phyloP scores from a whole-genome alignment of 1,140 invertebrate species.

The Heterodera schachtii region DNA sequence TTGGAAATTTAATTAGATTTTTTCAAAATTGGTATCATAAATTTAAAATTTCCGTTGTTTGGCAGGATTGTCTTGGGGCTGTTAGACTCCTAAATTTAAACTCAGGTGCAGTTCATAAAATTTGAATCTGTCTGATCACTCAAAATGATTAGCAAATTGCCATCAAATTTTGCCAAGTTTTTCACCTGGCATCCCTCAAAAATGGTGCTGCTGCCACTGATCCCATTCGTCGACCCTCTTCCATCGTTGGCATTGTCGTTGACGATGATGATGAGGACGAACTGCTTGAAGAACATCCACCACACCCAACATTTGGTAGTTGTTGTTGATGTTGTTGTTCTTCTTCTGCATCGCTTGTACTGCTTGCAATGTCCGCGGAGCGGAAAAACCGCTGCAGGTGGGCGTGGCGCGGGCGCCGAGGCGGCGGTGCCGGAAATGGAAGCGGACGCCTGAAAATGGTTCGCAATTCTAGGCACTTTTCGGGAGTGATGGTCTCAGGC shows the following conservation, averaged over 20 bases:
- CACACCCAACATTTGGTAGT: too few species aligned
- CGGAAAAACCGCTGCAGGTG: background rate
- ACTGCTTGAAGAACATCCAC: background rate
- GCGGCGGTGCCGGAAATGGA: too few species aligned
- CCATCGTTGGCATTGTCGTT: conserved; percentile 7
- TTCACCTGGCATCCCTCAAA: background rate
- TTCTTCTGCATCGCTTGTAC: background rate
- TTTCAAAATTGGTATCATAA: too few species aligned
- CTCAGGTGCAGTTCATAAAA: background rate
- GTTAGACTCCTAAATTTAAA: too few species aligned
- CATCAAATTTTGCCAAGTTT: background rate
- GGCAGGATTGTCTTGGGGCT: too few species aligned
- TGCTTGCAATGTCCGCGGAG: background rate
- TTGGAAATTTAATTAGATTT: background rate
- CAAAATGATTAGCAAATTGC: too few species aligned
- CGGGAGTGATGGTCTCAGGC: too few species aligned
- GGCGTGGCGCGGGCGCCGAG: background rate
- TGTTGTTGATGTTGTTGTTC: background rate
- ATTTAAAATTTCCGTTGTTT: too few species aligned
- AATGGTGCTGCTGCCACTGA: background rate
- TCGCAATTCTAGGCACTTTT: background rate
- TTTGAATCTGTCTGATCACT: background rate
- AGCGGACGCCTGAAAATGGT: background rate
- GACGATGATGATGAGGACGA: background rate
- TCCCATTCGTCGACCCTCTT: background rate